Conservation (phyloP, 2,888 invertebrate species). For the Homarus gammarus region DNA sequence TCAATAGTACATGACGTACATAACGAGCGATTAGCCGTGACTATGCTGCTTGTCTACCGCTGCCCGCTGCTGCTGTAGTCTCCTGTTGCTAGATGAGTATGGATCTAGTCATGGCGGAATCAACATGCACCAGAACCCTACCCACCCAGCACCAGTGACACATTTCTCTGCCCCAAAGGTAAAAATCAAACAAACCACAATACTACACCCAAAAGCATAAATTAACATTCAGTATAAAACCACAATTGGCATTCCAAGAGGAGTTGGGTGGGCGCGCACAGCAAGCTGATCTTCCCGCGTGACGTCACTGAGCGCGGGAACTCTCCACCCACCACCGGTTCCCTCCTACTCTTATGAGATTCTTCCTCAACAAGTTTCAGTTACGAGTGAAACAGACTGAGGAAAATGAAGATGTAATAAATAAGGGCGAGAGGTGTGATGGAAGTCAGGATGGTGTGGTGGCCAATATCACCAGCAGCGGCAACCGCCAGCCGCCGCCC, state of each 20-base stretch:
- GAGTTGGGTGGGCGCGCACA: background rate
- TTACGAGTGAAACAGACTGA: too few species aligned
- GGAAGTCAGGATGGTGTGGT: background rate
- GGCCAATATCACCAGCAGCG: slow-evolving; percentile 7
- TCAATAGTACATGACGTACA: background rate
- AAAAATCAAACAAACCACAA: background rate
- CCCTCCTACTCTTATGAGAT: background rate
- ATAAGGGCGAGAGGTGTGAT: background rate
- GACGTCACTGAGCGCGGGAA: background rate
- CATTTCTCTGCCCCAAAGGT: background rate
- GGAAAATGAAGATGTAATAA: too few species aligned
- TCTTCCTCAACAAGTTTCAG: too few species aligned
- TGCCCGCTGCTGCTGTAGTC: background rate
- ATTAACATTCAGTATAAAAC: background rate
- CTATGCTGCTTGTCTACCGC: background rate
- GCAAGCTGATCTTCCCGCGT: background rate
- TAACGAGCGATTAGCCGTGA: background rate
- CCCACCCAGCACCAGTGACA: slow-evolving; percentile 79
- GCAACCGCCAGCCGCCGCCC: slow-evolving; percentile 26
- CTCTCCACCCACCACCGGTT: background rate
- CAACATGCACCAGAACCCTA: slow-evolving; percentile 82
- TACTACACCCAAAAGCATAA: background rate
- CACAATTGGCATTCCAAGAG: background rate
- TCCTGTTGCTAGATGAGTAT: slow-evolving; percentile 81
- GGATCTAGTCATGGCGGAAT: slow-evolving; percentile 84